Evolutionary conservation across 2,888 invertebrate species (phyloP).

Genomic region (Sinodicranocentrus sp.): DNA sequence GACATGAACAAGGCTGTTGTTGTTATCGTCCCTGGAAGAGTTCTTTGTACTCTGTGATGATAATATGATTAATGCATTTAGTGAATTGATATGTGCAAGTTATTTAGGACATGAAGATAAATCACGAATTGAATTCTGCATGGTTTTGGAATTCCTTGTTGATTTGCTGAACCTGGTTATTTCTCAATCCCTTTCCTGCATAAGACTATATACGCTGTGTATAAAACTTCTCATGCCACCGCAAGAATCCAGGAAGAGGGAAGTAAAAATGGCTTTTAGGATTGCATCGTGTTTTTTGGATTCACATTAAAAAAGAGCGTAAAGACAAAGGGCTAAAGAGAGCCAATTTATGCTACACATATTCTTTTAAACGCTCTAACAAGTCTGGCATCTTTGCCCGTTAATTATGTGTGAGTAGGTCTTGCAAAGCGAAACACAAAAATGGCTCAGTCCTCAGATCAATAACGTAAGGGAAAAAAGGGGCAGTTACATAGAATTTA

Average conservation of each 20-base stretch:
- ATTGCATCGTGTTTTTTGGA: constrained; percentile 35
- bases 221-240: constrained; percentile 8
- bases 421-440: constrained; percentile 35
- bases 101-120: too few species aligned
- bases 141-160: too few species aligned
- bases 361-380: constrained; percentile 11
- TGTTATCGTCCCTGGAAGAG: too few species aligned
- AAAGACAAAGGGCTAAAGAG: constrained; percentile 50
- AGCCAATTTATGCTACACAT: constrained; percentile 29
- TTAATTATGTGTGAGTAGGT: constrained; percentile 58
- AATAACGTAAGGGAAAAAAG: constrained; percentile 28
- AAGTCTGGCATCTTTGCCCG: constrained; percentile 14
- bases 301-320: constrained; percentile 41
- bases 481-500: too few species aligned
- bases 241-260: constrained; percentile 71
- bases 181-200: too few species aligned
- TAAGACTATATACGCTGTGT: too few species aligned
- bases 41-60: too few species aligned
- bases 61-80: too few species aligned
- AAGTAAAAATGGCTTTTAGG: constrained; percentile 64
- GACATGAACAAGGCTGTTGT: too few species aligned
- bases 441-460: constrained; percentile 48
- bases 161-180: too few species aligned
- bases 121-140: too few species aligned
- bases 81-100: too few species aligned